Evolutionary conservation across 2,888 invertebrate species (phyloP), one percentile per base, ranked within the genome.

Genomic region (Hoplodrina ambigua): DNA sequence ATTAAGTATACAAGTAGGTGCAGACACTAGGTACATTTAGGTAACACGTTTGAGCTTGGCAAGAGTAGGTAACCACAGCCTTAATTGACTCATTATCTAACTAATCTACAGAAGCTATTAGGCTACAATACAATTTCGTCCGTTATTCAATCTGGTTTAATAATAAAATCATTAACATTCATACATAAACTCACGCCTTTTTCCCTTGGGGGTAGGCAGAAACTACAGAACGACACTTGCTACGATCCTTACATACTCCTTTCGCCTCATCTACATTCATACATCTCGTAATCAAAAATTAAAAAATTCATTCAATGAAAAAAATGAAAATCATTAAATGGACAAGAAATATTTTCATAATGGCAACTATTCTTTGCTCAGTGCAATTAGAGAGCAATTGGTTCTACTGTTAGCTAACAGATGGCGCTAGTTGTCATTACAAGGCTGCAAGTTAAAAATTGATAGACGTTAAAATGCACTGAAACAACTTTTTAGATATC

Each of bases 401-500:
- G 33, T 58, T 69, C 41, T 15, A 33, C 44, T 2, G n/a, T 54
- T 13, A 13, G 50, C 41, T 25, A 65, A 77, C 59, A 75, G 77
- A 58, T 76, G 77, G 69, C 69, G 69, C n/a, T 69, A 53, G 56
- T 61, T 0, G 56, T 37, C 17, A 13, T 13, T 13, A 46, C 19
- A 30, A n/a, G 11, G 11, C 20, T 0, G 15, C 19, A 25, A 30
- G 4, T n/a, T 46, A 33, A 17, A 20, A 15, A 17, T 19, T 49
- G n/a, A 13, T 66, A 15, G 6, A 54, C 6, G 44, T 20, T 25
- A 4, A 25, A 65, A 2, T 3, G 0, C n/a, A 17, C 13, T 4
- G 37, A 53, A 1, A 37, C 20, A 20, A 17, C 10, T 0, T 37
- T 33, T 41, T 11, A 8, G 4, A 49, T 52, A 6, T 25, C 25